Percentiles rank a stretch among this genome's conserved stretches.
phyloP scores from a whole-genome alignment of 35 echinoderm and acorn worm species.

The Ophiothrix spiculata region DNA sequence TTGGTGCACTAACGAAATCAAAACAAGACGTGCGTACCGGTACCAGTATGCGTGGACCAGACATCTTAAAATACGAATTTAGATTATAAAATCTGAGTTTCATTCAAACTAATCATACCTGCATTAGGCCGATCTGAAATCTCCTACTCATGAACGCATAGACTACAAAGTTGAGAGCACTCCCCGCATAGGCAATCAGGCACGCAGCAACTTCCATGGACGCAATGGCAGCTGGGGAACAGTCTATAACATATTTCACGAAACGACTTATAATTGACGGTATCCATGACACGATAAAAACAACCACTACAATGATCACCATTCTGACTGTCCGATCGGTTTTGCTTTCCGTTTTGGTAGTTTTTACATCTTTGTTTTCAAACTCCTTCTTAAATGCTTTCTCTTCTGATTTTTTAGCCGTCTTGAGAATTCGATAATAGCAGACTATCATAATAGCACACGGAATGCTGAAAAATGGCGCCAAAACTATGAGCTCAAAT shows the following conservation, averaged over 20 bases:
- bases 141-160: conserved; percentile 95
- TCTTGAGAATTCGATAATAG: conserved; percentile 65
- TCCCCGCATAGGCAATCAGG: conserved; percentile 83
- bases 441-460: conserved; percentile 65
- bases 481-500: conserved; percentile 66
- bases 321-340: conserved; percentile 82
- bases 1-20: no score
- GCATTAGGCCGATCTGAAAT: conserved; percentile 54
- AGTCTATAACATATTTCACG: conserved; percentile 60
- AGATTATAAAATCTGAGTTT: no score
- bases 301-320: conserved; percentile 80
- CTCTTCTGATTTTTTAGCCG: conserved; percentile 32
- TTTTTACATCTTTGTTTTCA: background rate
- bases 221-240: conserved; percentile 9
- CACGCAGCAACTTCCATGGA: conserved; percentile 81
- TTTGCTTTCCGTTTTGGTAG: conserved; percentile 4
- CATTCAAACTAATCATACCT: no score
- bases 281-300: conserved; percentile 84
- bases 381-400: background rate
- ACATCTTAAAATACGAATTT: no score
- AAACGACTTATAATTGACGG: conserved; percentile 77
- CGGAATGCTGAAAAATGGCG: conserved; percentile 59
- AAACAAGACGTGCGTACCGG: no score
- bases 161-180: conserved; percentile 86
- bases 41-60: no score